These are phyloP conservation scores for Beris morrisii DNA, from an alignment of 2,888 invertebrate genomes.

Conservation along the genomic window DNA sequence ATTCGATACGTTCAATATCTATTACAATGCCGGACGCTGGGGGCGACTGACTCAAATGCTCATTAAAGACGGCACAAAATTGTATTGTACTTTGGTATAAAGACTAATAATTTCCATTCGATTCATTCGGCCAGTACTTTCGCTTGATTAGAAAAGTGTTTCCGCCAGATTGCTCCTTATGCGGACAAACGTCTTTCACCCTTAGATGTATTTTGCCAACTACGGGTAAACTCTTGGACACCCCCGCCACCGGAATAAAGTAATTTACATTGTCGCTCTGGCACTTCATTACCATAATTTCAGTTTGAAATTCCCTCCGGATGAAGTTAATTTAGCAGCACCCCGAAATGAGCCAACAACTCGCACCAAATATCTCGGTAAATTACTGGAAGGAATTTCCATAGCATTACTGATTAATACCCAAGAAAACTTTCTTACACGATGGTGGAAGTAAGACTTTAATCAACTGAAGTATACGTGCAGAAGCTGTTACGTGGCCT, in stretches of 20 bases:
- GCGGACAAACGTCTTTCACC: constrained; percentile 5
- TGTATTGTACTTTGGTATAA: not conserved
- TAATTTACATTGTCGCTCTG: constrained; percentile 28
- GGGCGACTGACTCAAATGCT: no score
- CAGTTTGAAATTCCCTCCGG: constrained; percentile 24
- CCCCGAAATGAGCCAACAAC: constrained; percentile 19
- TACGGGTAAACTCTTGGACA: no score
- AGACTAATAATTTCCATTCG: constrained; percentile 13
- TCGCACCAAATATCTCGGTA: constrained; percentile 23
- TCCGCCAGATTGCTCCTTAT: constrained; percentile 16
- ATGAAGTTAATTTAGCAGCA: constrained; percentile 27
- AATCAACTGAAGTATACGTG: no score
- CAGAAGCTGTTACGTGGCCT: no score
- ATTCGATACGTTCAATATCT: no score
- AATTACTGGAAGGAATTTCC: constrained; percentile 11
- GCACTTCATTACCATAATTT: constrained; percentile 31
- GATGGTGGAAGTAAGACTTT: no score
- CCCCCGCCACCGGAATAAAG: not conserved
- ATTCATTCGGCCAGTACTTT: constrained; percentile 6
- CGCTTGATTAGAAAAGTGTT: constrained; percentile 6
- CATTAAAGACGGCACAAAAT: no score
- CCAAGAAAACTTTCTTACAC: constrained; percentile 11
- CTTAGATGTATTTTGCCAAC: not conserved
- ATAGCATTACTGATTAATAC: no score
- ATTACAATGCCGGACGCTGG: no score